These are phyloP conservation scores for Lagocephalus sceleratus DNA, from an alignment of 2,797 vertebrate genomes.

Conservation along the genomic window DNA sequence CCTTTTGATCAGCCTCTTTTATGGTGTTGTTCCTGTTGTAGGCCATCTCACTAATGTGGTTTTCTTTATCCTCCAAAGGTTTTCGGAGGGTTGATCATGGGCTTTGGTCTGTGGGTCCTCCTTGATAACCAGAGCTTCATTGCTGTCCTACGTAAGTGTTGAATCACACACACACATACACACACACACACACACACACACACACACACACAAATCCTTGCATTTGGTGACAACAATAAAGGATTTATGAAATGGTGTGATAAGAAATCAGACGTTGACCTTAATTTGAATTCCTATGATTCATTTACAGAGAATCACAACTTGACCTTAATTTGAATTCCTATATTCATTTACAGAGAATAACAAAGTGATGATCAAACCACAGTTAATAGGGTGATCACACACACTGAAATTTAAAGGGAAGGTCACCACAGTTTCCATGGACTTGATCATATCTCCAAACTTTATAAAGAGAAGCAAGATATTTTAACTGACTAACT, in stretches of 20 bases:
- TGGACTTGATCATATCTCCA: no score
- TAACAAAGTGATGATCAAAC: constrained; percentile 25
- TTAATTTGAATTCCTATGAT: constrained; percentile 4
- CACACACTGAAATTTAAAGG: no score
- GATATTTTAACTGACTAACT: no score
- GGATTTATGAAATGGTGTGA: background rate
- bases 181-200: background rate
- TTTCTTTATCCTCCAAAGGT: constrained; percentile 72
- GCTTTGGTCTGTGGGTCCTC: constrained; percentile 93
- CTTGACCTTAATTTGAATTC: no score
- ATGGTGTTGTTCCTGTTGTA: no score
- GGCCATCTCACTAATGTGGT: background rate
- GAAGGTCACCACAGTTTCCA: no score
- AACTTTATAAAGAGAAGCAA: no score
- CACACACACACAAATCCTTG: no score
- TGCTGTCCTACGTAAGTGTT: constrained; percentile 87
- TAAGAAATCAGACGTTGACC: no score
- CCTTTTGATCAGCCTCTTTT: no score
- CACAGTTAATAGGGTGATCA: background rate
- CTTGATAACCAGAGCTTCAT: constrained; percentile 91
- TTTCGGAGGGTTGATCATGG: constrained; percentile 88
- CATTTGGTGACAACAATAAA: no score
- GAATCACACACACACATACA: constrained; percentile 3
- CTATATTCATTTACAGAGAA: constrained; percentile 24
- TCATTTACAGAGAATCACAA: constrained; percentile 24